Evolutionary conservation across 1,140 invertebrate species (phyloP).

Genomic region (Pseudomyrmex dendroicus): DNA sequence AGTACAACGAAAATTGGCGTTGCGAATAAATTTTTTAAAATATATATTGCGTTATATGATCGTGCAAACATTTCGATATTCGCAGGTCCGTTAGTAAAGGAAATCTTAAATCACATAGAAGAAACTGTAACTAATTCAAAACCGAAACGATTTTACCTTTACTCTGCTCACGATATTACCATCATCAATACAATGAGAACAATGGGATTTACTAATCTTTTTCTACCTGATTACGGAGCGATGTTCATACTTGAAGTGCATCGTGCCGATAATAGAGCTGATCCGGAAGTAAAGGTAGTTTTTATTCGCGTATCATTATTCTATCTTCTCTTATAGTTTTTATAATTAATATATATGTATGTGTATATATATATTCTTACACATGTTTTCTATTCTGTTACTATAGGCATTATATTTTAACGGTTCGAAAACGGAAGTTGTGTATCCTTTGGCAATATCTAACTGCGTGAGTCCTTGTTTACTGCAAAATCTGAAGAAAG

Average conservation of each 20-base stretch:
- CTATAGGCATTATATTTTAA: conserved; percentile 74
- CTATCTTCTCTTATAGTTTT: neutral
- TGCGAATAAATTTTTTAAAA: neutral
- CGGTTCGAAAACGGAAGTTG: conserved; percentile 62
- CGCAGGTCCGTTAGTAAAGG: conserved; percentile 82
- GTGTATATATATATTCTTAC: neutral
- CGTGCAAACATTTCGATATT: neutral
- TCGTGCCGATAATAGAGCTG: conserved; percentile 43
- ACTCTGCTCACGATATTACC: conserved; percentile 91
- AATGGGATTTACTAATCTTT: conserved; percentile 87
- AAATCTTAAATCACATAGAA: conserved; percentile 82
- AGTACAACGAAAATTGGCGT: neutral
- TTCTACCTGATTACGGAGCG: conserved; percentile 90
- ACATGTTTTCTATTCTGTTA: neutral
- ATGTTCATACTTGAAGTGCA: conserved; percentile 87
- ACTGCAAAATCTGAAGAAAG: conserved; percentile 81
- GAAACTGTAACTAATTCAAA: conserved; percentile 73
- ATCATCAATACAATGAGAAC: conserved; percentile 89
- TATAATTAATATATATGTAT: neutral
- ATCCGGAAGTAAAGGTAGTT: conserved; percentile 80
- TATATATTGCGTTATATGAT: neutral
- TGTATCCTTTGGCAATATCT: conserved; percentile 80
- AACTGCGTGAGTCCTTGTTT: conserved; percentile 84
- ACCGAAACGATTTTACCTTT: conserved; percentile 86
- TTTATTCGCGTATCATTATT: conserved; percentile 48